Evolutionary conservation across 2,113 vertebrate genomes (phyloP), one percentile per base, ranked within the genome.

Genomic region (Himantopus leucocephalus): DNA sequence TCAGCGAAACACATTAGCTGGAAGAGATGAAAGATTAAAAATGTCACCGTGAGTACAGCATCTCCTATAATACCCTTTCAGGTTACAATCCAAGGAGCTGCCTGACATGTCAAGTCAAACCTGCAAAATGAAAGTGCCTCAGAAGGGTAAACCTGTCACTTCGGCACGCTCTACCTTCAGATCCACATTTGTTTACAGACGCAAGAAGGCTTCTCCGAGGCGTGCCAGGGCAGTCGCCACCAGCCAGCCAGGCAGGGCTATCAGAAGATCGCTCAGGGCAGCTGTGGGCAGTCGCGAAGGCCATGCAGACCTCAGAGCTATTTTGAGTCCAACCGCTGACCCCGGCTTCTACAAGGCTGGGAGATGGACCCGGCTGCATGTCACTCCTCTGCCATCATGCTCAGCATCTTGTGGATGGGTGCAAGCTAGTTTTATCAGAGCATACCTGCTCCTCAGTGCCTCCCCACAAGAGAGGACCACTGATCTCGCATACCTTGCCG

Each of bases 21-120:
- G 68, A 56, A 84, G 89, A 97, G 90, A 96, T 79, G 90, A 56
- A 76, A 96, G 94, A 97, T 95, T 95, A 94, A 92, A 97, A 92
- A 92, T 30, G 86, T 97, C 97, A 97, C 74, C 91, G 14, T 0
- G 17, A 82, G 89, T 29, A 85, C 90, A 89, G 88, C 78, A 60
- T 27, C 93, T 75, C 74, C 78, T 83, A 2, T n/a, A 94, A 93
- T 19, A 92, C 72, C 87, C 84, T 93, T 94, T 56, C 26, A 47
- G 88, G 94, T 82, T 94, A 70, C 84, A 35, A 92, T 78, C 86
- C 6, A 1, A 96, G 80, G 66, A 95, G 73, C 75, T 94, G 94
- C 74, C 90, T 92, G 81, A 94, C 90, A 22, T 0, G 8, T 76
- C 73, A 66, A 94, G 73, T 90, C 94, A 93, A 92, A 94, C 84